Percentiles rank a stretch among this genome's conserved stretches.
Evolutionary conservation across 2,888 invertebrate genomes (phyloP).

Genomic region (Drosophila nr. medialis): DNA sequence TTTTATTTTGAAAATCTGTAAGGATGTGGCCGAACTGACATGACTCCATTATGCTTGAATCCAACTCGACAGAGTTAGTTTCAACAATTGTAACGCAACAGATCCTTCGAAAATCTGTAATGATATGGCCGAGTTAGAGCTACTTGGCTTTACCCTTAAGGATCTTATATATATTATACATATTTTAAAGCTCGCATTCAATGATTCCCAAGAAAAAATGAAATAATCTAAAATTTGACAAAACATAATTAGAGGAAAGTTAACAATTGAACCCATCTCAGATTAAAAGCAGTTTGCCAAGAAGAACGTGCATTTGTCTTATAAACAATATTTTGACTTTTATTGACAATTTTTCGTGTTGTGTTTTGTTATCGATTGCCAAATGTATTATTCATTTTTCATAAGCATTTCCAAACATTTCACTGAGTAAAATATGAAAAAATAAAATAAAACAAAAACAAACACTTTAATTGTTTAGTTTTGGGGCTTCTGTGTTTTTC

Average conservation of each 20-base stretch:
- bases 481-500: background rate
- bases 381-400: conserved; percentile 26
- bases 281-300: conserved; percentile 31
- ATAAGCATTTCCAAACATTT: conserved; percentile 28
- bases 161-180: background rate
- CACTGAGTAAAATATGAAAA: background rate
- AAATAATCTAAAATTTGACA: background rate
- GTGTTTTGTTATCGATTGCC: conserved; percentile 39
- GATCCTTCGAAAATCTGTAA: background rate
- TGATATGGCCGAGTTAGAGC: background rate
- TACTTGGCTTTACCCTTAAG: background rate
- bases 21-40: background rate
- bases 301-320: conserved; percentile 65
- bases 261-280: background rate
- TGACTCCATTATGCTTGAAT: background rate
- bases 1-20: background rate
- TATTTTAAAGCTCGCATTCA: background rate
- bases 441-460: conserved; percentile 2
- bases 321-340: conserved; percentile 74
- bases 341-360: conserved; percentile 60
- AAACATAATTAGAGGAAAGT: background rate
- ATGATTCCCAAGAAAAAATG: too few relatives aligned
- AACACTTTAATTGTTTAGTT: background rate
- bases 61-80: background rate
- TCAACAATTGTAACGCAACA: background rate